Base-by-base conservation (phyloP, 2,797 vertebrate species). In the Furcifer pardalis region DNA sequence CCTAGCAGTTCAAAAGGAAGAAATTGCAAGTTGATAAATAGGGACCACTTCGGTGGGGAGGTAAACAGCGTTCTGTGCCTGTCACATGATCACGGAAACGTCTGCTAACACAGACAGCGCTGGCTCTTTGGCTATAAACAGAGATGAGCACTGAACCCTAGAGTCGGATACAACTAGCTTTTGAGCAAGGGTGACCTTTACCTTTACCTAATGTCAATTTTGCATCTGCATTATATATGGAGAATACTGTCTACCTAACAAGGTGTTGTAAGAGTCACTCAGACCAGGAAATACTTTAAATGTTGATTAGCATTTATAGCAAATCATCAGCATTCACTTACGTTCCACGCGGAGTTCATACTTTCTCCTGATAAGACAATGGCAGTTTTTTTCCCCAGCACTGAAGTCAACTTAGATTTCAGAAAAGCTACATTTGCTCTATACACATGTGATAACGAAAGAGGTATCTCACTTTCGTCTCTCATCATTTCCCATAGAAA, bases 391-490 rank as follows among this genome's bases (percentile, higher is more conserved):
- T 92, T 90, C 77, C 84, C 91, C 40, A 75, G 9, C 88, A 71
- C 88, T 91, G 71, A 90, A 89, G 30, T 69, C 62, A 73, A 2
- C 82, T 92, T 87, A 87, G 84, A 77, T 88, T 93, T 91, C 90
- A 86, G 40, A 86, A 77, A 78, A 73, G 2, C 65, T 94, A 95
- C 92, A 95, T 91, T 80, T 72, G 88, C 82, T 91, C 86, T 88
- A 78, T 93, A 91, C 95, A 84, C 94, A 85, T 78, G 91, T 91
- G n/a, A n/a, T n/a, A n/a, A n/a, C n/a, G n/a, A n/a, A n/a, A n/a
- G 59, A 89, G n/a, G 79, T 71, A 75, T 91, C 49, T 81, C 27
- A 62, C 63, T 7, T 40, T 82, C 87, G 90, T 91, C 78, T 89
- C 78, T 82, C 90, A 79, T 89, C 79, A 79, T 84, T 90, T 89